phyloP scores from a whole-genome alignment of 1,140 invertebrate genomes.

The Caenorhabditis inopinata region DNA sequence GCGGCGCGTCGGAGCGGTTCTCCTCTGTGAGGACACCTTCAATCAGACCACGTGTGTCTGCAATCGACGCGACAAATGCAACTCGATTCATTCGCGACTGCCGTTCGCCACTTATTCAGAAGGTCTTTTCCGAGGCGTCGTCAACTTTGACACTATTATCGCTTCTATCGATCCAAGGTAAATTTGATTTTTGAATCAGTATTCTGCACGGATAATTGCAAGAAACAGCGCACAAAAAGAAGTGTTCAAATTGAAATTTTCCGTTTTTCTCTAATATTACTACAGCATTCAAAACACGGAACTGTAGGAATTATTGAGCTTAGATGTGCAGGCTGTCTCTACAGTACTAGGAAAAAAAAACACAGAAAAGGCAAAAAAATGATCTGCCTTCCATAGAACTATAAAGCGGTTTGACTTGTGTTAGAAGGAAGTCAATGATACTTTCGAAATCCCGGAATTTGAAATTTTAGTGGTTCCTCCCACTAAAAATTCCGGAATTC shows the following conservation, averaged over 20 bases:
- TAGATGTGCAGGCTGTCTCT: too few relatives aligned
- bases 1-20: slow-evolving; percentile 41
- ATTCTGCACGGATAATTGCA: not conserved
- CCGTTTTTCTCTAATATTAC: too few relatives aligned
- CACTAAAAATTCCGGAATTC: too few relatives aligned
- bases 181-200: not conserved
- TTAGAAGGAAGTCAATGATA: too few relatives aligned
- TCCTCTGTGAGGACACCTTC: slow-evolving; percentile 49
- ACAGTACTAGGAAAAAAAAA: too few relatives aligned
- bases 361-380: too few relatives aligned
- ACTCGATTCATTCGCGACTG: slow-evolving; percentile 39
- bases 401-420: too few relatives aligned
- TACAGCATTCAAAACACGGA: too few relatives aligned
- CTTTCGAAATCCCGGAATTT: too few relatives aligned
- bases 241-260: not conserved
- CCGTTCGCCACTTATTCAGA: slow-evolving; percentile 47
- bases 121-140: slow-evolving; percentile 44
- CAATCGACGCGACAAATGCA: slow-evolving; percentile 50
- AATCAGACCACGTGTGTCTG: slow-evolving; percentile 52
- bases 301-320: too few relatives aligned
- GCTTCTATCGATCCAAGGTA: slow-evolving; percentile 45
- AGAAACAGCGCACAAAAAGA: not conserved
- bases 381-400: too few relatives aligned
- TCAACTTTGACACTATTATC: slow-evolving; percentile 47
- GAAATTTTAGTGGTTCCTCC: too few relatives aligned